Conservation (phyloP, 2,113 vertebrate genomes). For the Apodemus speciosus region DNA sequence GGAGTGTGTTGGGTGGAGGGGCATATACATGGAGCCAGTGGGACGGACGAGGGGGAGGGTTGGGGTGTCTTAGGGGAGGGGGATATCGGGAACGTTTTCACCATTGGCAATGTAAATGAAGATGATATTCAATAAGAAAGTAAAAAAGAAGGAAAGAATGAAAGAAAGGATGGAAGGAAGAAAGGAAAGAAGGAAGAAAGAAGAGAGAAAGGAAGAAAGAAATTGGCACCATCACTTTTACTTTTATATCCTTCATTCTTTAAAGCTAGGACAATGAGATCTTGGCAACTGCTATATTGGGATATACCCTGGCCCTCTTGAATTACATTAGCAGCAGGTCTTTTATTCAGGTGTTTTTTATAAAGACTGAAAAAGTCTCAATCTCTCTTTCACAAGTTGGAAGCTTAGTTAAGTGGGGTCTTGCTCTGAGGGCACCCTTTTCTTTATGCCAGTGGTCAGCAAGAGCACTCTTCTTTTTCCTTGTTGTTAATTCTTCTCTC, state of each 20-base stretch:
- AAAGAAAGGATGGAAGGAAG: no score
- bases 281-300: background rate
- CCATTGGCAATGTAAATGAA: no score
- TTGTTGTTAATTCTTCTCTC: background rate
- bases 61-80: no score
- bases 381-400: background rate
- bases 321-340: background rate
- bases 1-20: no score
- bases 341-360: background rate
- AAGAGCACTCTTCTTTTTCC: background rate
- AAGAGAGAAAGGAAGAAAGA: no score
- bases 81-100: no score
- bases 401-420: background rate
- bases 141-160: no score
- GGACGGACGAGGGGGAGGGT: no score
- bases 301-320: background rate
- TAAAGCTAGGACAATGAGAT: background rate
- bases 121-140: no score
- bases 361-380: background rate
- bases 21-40: no score
- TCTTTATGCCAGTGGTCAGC: background rate
- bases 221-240: background rate
- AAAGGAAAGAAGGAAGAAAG: no score
- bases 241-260: background rate
- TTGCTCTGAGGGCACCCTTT: background rate